Conservation (phyloP, 1,140 invertebrate species). For the Calephelis nemesis region DNA sequence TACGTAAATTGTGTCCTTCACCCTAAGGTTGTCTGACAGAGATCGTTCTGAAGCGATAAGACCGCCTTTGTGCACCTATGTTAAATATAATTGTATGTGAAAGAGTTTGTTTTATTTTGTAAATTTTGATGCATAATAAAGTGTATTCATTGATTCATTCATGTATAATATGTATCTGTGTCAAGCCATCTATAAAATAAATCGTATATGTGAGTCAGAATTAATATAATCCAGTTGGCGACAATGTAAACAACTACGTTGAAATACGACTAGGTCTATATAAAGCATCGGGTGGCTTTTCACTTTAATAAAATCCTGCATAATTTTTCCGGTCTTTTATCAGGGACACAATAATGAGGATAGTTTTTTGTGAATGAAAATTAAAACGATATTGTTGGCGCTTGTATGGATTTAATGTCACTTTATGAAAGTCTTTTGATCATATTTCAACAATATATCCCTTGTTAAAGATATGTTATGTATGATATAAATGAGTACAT, state of each 20-base stretch:
- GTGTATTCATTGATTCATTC: too few relatives aligned
- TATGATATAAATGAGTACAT: too few relatives aligned
- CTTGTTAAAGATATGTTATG: too few relatives aligned
- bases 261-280: constrained; percentile 15
- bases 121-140: too few relatives aligned
- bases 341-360: neutral
- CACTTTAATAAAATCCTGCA: constrained; percentile 12
- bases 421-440: neutral
- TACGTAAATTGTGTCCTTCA: too few relatives aligned
- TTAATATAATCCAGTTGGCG: constrained; percentile 14
- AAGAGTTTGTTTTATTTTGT: too few relatives aligned
- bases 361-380: constrained; percentile 14
- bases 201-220: constrained; percentile 13
- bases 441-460: too few relatives aligned
- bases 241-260: constrained; percentile 7
- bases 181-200: constrained; percentile 13
- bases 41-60: too few relatives aligned
- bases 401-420: neutral
- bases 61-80: too few relatives aligned
- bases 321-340: constrained; percentile 17
- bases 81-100: too few relatives aligned
- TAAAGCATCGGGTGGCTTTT: constrained; percentile 13
- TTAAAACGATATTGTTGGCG: neutral
- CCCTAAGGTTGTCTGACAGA: too few relatives aligned
- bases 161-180: neutral